phyloP scores from a whole-genome alignment of 1,140 invertebrate genomes.

The Drosophila repletoides region DNA sequence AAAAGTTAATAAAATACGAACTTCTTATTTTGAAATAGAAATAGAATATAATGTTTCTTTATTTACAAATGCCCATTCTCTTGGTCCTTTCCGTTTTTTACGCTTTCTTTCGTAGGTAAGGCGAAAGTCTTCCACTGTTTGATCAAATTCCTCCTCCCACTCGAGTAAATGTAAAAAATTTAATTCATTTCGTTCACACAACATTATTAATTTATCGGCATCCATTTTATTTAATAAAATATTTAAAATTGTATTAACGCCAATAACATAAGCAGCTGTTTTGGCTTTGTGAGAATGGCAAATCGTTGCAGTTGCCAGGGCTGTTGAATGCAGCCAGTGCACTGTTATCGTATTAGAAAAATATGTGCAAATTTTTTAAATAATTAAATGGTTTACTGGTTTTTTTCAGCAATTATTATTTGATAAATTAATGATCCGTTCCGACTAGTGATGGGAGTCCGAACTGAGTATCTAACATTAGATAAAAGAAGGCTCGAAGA shows the following conservation, averaged over 20 bases:
- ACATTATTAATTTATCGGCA: background rate
- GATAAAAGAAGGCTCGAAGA: no score
- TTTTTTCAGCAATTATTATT: no score
- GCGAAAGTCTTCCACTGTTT: background rate
- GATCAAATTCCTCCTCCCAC: background rate
- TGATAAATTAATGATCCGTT: no score
- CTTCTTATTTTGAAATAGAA: no score
- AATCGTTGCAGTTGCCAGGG: background rate
- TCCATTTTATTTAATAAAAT: background rate
- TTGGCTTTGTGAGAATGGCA: background rate
- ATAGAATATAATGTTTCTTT: background rate
- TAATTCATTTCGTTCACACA: background rate
- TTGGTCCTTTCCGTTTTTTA: background rate
- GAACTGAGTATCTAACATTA: no score
- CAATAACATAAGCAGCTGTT: conserved; percentile 17
- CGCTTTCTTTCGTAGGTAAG: no score
- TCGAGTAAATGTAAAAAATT: background rate
- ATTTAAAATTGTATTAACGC: no score
- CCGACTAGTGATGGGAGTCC: no score
- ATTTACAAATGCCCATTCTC: background rate
- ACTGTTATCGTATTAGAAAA: no score
- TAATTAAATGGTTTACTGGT: no score
- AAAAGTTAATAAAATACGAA: no score
- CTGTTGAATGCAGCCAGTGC: background rate
- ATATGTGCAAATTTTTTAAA: no score